These are phyloP conservation scores for Aldrovandia affinis DNA, from an alignment of 2,797 vertebrate species.

Conservation along the genomic window DNA sequence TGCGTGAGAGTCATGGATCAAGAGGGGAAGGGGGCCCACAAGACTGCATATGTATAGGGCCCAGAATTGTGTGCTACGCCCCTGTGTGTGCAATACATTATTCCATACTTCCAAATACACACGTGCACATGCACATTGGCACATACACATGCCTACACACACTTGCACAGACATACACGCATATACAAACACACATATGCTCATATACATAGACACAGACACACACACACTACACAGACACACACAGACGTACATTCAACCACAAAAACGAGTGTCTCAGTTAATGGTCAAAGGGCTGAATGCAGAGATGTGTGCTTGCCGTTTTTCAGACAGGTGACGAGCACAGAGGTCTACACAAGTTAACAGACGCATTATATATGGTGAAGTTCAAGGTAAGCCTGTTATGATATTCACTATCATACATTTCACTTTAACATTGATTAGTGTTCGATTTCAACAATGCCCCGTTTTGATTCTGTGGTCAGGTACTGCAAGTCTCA, in stretches of 20 bases:
- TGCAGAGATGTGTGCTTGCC: slow-evolving; percentile 12
- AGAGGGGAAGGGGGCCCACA: too few species aligned
- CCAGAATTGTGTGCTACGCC: too few species aligned
- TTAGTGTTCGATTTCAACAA: not conserved
- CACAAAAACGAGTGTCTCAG: not conserved
- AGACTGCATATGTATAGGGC: too few species aligned
- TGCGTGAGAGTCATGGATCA: too few species aligned
- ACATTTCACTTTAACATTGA: not conserved
- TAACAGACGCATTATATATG: slow-evolving; percentile 94
- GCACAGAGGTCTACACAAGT: slow-evolving; percentile 83
- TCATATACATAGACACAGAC: not conserved
- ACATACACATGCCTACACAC: not conserved
- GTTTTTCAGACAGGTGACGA: slow-evolving; percentile 82
- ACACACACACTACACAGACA: not conserved
- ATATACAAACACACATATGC: not conserved
- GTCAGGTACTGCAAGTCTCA: not conserved
- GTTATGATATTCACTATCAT: not conserved
- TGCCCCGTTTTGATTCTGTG: not conserved
- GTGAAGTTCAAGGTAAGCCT: slow-evolving; percentile 89
- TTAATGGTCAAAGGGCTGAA: not conserved
- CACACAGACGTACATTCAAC: not conserved
- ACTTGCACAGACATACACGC: not conserved
- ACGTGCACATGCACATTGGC: not conserved
- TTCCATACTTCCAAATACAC: not conserved
- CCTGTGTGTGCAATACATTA: not conserved